phyloP scores from a whole-genome alignment of 2,797 vertebrate genomes.

The Echiichthys vipera region DNA sequence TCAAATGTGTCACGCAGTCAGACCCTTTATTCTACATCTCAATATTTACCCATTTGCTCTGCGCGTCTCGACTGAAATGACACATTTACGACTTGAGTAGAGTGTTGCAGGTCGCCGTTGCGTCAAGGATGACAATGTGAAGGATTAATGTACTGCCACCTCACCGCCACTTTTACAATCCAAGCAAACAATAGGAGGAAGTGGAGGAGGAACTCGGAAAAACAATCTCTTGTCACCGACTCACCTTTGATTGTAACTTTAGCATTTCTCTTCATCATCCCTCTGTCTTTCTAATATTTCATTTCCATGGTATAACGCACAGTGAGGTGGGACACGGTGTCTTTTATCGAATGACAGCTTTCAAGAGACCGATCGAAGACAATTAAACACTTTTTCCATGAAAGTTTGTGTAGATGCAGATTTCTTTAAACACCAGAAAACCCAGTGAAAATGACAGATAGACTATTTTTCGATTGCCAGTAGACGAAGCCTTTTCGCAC shows the following conservation, averaged over 20 bases:
- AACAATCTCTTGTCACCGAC: background rate
- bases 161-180: background rate
- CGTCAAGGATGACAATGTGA: background rate
- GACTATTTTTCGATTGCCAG: too few species aligned
- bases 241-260: constrained; percentile 4
- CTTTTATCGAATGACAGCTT: background rate
- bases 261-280: constrained; percentile 2
- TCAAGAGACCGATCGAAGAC: background rate
- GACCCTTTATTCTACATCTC: constrained; percentile 22
- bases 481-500: too few species aligned
- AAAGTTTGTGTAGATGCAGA: too few species aligned
- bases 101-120: background rate
- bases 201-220: background rate
- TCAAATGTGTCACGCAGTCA: constrained; percentile 21
- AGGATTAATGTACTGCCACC: background rate
- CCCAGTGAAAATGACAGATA: too few species aligned
- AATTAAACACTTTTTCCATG: too few species aligned
- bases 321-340: background rate
- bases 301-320: background rate
- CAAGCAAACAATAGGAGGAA: background rate
- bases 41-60: constrained; percentile 1
- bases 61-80: background rate
- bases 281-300: background rate
- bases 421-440: too few species aligned
- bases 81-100: background rate